Base-by-base conservation (phyloP, 2,888 invertebrate genomes). In the Palloptera scutellata region DNA sequence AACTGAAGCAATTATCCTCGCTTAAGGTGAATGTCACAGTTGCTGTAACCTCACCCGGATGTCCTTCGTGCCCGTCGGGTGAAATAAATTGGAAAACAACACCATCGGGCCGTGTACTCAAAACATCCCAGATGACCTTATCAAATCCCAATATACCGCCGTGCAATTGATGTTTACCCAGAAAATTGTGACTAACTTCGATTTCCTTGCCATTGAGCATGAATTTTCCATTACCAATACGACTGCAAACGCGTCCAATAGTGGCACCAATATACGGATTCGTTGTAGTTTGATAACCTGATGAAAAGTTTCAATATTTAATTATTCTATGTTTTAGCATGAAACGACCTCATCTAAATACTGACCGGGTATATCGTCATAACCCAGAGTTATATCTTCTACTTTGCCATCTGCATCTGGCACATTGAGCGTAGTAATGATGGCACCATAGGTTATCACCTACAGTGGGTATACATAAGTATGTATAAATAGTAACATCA, bases 251-350 rank as follows among this genome's bases (percentile, higher is more conserved):
- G 61, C 97, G 88, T 0, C 97, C 97, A 67, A 97, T 88, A 0
- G 94, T 91, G 0, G 92, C 91, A 1, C 97, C 97, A 77, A 97
- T 92, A 81, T 95, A 96, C 0, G 91, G 91, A 76, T 92, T 92
- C 13, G 86, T 79, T 0, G 84, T 80, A 72, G 87, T 86, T 15
- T 88, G 85, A 76, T 92, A 92, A 64, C 90, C 92, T 91, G 78
- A 43, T 59, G 2, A 15, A 41, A 15, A 1, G 3, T 10, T 10
- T 48, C 1, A 6, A 8, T 3, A 20, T 54, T 54, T 53, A 10
- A n/a, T n/a, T n/a, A n/a, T n/a, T n/a, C n/a, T 11, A 45, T 45
- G 12, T 45, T 45, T 30, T 30, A 30, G 30, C 6, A 30, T 30
- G 20, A 57, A 20, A 57, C 12, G 12, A 19, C 40, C 1, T 17